A percentile compares a stretch with the other conserved stretches of the same genome.
These are phyloP conservation scores for Nixonia krombeini DNA, from an alignment of 1,140 invertebrate genomes.

Conservation along the genomic window DNA sequence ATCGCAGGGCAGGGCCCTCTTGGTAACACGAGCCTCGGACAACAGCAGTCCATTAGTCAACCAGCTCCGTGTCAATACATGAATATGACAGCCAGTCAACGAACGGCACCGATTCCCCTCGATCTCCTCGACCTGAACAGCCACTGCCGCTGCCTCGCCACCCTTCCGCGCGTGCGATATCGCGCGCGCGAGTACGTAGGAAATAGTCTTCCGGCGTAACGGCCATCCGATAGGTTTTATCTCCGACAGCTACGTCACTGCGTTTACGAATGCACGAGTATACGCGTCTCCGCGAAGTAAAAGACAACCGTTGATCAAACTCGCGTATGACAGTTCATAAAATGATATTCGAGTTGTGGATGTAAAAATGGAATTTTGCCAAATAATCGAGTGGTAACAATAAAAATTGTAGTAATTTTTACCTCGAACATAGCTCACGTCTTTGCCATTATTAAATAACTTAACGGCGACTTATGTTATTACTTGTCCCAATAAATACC, in stretches of 20 bases:
- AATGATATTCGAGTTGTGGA: too few relatives aligned
- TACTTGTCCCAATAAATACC: too few relatives aligned
- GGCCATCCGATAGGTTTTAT: slow-evolving; percentile 37
- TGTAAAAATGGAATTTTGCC: too few relatives aligned
- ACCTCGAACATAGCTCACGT: too few relatives aligned
- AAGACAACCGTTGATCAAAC: slow-evolving; percentile 38
- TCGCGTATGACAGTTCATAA: background rate
- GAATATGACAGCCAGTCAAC: slow-evolving; percentile 68
- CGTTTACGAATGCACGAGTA: slow-evolving; percentile 17
- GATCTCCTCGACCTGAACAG: slow-evolving; percentile 30
- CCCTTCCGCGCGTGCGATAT: slow-evolving; percentile 31
- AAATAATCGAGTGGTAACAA: too few relatives aligned
- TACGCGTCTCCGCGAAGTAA: slow-evolving; percentile 24
- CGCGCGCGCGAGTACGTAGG: slow-evolving; percentile 55
- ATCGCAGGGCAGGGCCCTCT: slow-evolving; percentile 52
- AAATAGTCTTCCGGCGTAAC: slow-evolving; percentile 48
- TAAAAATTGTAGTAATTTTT: too few relatives aligned
- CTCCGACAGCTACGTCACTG: slow-evolving; percentile 18
- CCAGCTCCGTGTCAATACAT: slow-evolving; percentile 70
- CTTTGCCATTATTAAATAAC: too few relatives aligned
- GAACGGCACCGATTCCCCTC: slow-evolving; percentile 40
- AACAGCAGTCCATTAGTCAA: slow-evolving; percentile 73
- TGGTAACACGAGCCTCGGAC: slow-evolving; percentile 68
- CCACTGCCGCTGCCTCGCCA: background rate
- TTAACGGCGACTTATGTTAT: too few relatives aligned